Conservation (phyloP, 2,113 vertebrate genomes). For the Synchiropus splendidus region DNA sequence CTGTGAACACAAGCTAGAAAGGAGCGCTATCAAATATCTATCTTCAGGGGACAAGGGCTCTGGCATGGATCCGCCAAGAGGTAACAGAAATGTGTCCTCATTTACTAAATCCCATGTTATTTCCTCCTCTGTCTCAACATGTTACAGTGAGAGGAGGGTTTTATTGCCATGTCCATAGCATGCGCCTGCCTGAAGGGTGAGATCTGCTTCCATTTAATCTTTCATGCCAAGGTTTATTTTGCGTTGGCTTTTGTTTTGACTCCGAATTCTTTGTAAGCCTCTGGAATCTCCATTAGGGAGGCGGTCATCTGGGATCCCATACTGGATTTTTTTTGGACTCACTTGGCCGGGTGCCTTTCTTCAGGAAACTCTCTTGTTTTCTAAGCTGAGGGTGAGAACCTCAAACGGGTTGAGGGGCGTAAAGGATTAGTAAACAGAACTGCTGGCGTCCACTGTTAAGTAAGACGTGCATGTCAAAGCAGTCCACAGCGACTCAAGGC, state of each 20-base stretch:
- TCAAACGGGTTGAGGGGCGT: neutral
- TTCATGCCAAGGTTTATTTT: slow-evolving; percentile 47
- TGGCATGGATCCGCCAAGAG: slow-evolving; percentile 21
- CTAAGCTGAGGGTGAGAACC: slow-evolving; percentile 4
- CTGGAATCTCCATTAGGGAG: slow-evolving; percentile 51
- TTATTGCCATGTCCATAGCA: slow-evolving; percentile 10
- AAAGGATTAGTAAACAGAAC: slow-evolving; percentile 16
- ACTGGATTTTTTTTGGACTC: slow-evolving; percentile 20
- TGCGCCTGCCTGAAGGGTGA: slow-evolving; percentile 31
- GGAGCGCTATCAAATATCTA: slow-evolving; percentile 23
- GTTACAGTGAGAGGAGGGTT: slow-evolving; percentile 14
- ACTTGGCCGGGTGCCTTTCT: slow-evolving; percentile 26
- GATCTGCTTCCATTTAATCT: slow-evolving; percentile 34
- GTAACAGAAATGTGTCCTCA: slow-evolving; percentile 23
- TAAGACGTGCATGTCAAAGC: slow-evolving; percentile 15
- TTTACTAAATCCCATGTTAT: slow-evolving; percentile 10
- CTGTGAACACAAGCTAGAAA: slow-evolving; percentile 19
- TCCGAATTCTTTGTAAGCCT: slow-evolving; percentile 45
- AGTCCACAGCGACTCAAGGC: slow-evolving; percentile 17
- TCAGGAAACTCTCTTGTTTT: slow-evolving; percentile 26
- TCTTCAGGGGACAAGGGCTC: slow-evolving; percentile 25
- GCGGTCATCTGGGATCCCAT: slow-evolving; percentile 27
- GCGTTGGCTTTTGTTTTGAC: slow-evolving; percentile 45
- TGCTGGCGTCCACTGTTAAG: slow-evolving; percentile 6
- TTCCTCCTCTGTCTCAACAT: slow-evolving; percentile 21